These are phyloP conservation scores for Pseudochirops cupreus DNA, from an alignment of 2,797 vertebrate genomes.

Conservation along the genomic window DNA sequence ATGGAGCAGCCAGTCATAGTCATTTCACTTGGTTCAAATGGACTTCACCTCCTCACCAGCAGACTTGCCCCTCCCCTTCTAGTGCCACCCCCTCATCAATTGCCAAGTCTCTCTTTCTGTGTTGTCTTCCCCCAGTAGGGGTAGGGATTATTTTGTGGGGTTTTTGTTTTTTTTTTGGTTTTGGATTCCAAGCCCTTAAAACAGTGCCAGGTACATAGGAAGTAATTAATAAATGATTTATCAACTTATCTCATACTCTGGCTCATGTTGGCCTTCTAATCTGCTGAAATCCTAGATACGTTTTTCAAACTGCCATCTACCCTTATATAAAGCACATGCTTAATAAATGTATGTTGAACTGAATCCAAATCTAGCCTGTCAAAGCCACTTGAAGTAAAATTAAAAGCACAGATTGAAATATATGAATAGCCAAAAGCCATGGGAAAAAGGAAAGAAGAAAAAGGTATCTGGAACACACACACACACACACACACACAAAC, in stretches of 20 bases:
- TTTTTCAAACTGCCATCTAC: neutral
- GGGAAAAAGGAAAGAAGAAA: slow-evolving; percentile 18
- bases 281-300: neutral
- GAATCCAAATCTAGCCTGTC: neutral
- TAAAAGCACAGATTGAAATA: slow-evolving; percentile 19
- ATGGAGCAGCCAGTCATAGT: neutral
- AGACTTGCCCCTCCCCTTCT: too few relatives aligned
- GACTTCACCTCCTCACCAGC: neutral
- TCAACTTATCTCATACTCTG: neutral
- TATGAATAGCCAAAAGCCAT: neutral
- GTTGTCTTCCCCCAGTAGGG: neutral
- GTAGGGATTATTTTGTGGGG: neutral
- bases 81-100: too few relatives aligned
- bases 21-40: neutral
- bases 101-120: neutral
- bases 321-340: neutral
- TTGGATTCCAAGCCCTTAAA: neutral
- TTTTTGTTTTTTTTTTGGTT: neutral
- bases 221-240: neutral
- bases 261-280: neutral
- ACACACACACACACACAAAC: neutral
- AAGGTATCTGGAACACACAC: neutral
- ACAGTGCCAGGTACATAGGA: neutral
- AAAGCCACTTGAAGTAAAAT: slow-evolving; percentile 18
- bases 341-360: neutral